Evolutionary conservation across 2,113 vertebrate species (phyloP), one percentile per base, ranked within the genome.

Genomic region (Psittacula cyanocephala): DNA sequence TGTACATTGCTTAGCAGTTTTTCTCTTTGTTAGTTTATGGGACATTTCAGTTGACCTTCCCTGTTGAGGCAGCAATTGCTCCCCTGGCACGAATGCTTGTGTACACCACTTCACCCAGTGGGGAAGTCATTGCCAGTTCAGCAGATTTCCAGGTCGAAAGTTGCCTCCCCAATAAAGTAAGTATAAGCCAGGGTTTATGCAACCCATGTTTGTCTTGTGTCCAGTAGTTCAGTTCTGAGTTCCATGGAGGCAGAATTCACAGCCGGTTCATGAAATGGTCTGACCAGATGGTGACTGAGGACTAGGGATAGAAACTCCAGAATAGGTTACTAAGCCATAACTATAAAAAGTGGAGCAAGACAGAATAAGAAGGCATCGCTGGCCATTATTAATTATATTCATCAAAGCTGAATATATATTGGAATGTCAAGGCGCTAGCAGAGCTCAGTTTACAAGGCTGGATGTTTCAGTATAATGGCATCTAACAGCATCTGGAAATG

Each of bases 161-260:
- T 6, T 99, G 99, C 82, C 97, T 99, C 43, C 93, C 92, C 35
- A 99, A 98, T 97, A 98, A 99, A 98, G 99, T 99, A 63, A 82
- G 96, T 97, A 59, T 24, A 89, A 83, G 8, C 10, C 43, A 75
- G 9, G 19, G 27, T n/a, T 76, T 57, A 15, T 15, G 7, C n/a
- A 75, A 5, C 10, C 10, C 10, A 1, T 33, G 17, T 41, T 81
- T 90, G 44, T 81, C 17, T 57, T 25, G 3, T 43, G 23, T 50
- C 27, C 10, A 52, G 60, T 37, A 70, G n/a, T 16, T 79, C 22
- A 23, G 22, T 41, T 49, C n/a, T 8, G 22, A 43, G 37, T 65
- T 82, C 20, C 29, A 39, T 3, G 3, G 39, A 47, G 52, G 24
- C 41, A 85, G 67, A 75, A 81, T 74, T 89, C 76, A 69, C 39